Base-by-base conservation (phyloP, 2,113 vertebrate species). In the Brachypteracias leptosomus region DNA sequence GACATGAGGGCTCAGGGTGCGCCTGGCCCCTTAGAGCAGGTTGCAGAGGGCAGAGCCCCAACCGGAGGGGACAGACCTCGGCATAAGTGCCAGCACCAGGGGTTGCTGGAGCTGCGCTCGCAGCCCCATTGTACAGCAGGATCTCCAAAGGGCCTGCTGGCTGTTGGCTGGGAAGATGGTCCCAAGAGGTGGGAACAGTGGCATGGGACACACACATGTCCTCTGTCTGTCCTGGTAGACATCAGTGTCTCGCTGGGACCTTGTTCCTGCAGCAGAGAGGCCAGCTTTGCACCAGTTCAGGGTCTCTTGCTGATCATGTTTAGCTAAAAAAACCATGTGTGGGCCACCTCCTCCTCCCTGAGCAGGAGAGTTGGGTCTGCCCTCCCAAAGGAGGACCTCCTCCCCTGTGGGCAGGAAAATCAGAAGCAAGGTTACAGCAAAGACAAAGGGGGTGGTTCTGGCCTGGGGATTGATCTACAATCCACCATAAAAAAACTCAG, bases 381-480 rank as follows among this genome's bases (percentile, higher is more conserved):
- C 85, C 76, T 81, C 63, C 68, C 9, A 1, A 25, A 80, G 49
- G 46, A 88, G 47, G 49, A 40, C 40, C 33, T 80, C 67, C 36
- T 78, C 49, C 85, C 84, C 83, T 51, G 3, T 3, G 4, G 61
- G 49, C 84, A 74, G 74, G 79, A 49, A 90, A 96, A 95, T 72
- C 76, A 94, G 91, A 95, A 97, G 95, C 83, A 88, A 79, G 55
- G 81, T 93, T 94, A 96, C 93, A 95, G 92, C 92, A 93, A 96
- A 95, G 87, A 94, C 12, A 8, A 86, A 95, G 55, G 67, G 81
- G 68, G 61, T 85, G 95, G 93, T 95, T 97, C 96, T 96, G 97
- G 97, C 96, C 95, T 84, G 78, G 97, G 98, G 98, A 99, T 98
- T 90, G 99, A 98, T 99, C 99, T 98, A 99, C 99, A 99, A 99